Percentiles rank a stretch among this genome's conserved stretches.
Conservation (phyloP, 2,888 invertebrate genomes). For the Dexiosoma caninum region DNA sequence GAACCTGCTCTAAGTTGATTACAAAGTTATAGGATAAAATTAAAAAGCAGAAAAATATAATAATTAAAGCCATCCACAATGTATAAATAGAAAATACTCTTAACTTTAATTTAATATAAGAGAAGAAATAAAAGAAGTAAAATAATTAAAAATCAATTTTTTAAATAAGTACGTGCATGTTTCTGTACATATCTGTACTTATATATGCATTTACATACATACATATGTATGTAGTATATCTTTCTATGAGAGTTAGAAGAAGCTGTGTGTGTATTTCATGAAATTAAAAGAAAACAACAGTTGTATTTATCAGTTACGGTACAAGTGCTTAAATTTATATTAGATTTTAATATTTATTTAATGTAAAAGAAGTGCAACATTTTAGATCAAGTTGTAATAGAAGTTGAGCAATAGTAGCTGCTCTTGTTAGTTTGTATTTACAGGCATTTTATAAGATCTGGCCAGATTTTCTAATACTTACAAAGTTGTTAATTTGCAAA, state of each 20-base stretch:
- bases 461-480: slow-evolving; percentile 52
- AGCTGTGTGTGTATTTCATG: slow-evolving; percentile 47
- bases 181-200: slow-evolving; percentile 49
- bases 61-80: slow-evolving; percentile 39
- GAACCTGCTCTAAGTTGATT: no score
- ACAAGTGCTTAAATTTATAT: slow-evolving; percentile 26
- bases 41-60: neutral
- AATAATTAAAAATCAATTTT: neutral
- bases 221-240: neutral
- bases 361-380: slow-evolving; percentile 42
- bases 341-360: slow-evolving; percentile 4
- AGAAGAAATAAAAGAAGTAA: neutral
- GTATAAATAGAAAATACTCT: neutral
- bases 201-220: no score
- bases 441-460: slow-evolving; percentile 43
- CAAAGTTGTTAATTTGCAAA: slow-evolving; percentile 18
- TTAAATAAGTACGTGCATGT: neutral
- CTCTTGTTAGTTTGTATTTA: slow-evolving; percentile 41
- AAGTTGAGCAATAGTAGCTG: slow-evolving; percentile 7
- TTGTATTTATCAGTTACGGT: slow-evolving; percentile 6
- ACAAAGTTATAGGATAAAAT: neutral
- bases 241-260: slow-evolving; percentile 7
- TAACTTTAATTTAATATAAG: no score
- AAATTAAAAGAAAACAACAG: slow-evolving; percentile 37
- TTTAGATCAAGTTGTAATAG: neutral